Conservation (phyloP, 2,113 vertebrate species). For the Alligator mississippiensis region DNA sequence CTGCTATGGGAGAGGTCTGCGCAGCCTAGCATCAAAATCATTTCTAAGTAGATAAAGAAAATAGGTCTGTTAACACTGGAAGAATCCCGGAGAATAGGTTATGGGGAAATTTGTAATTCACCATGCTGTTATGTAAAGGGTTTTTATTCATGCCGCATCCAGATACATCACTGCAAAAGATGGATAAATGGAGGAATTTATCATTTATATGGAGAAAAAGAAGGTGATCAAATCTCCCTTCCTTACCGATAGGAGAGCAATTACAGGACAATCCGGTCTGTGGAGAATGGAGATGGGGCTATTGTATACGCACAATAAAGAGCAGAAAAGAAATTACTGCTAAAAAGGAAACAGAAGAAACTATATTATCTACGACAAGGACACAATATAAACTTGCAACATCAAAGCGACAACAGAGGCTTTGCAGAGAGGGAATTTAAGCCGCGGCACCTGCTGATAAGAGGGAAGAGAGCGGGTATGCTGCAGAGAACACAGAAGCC, state of each 20-base stretch:
- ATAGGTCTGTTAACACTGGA: neutral
- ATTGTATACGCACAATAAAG: neutral
- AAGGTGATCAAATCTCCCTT: neutral
- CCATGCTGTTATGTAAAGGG: neutral
- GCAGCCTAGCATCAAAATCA: neutral
- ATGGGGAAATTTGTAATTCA: neutral
- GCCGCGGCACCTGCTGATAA: neutral
- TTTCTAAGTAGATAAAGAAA: neutral
- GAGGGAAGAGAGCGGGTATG: no score
- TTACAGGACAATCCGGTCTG: neutral
- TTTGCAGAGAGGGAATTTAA: neutral
- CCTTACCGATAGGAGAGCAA: slow-evolving; percentile 17
- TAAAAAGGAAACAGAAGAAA: neutral
- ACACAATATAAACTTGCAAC: neutral
- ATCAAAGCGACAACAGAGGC: slow-evolving; percentile 13
- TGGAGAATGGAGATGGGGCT: neutral
- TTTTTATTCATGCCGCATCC: neutral
- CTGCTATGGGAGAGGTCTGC: neutral
- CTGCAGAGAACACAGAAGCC: neutral
- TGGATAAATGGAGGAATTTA: neutral
- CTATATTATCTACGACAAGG: neutral
- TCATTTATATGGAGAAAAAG: neutral
- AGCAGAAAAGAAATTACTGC: neutral
- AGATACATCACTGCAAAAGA: neutral
- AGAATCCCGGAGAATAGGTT: neutral